Conservation (phyloP, 1,140 invertebrate species). For the Pinna nobilis region DNA sequence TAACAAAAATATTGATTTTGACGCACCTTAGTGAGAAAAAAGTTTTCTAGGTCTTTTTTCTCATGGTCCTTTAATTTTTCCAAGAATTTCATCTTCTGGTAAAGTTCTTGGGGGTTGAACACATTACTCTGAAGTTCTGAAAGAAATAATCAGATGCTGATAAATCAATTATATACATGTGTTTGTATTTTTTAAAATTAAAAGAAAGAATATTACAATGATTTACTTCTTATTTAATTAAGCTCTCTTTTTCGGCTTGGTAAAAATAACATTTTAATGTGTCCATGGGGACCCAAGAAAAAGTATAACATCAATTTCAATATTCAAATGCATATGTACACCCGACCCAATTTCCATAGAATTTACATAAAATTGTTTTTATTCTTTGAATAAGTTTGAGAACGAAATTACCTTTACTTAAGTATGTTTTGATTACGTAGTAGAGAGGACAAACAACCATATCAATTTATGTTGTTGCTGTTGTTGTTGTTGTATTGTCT, state of each 20-base stretch:
- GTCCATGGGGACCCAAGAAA: neutral
- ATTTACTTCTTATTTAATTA: neutral
- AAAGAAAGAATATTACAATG: neutral
- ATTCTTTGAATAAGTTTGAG: no score
- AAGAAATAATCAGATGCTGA: neutral
- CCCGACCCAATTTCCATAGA: no score
- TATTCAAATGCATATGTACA: no score
- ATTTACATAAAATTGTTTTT: no score
- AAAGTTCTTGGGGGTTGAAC: constrained; percentile 41
- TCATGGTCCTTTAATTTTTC: constrained; percentile 39
- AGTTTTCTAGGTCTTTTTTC: constrained; percentile 41
- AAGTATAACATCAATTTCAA: no score
- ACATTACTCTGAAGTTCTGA: constrained; percentile 15
- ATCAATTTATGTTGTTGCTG: no score
- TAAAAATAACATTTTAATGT: neutral
- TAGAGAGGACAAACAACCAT: no score
- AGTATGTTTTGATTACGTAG: no score
- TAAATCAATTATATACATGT: no score
- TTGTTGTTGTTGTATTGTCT: no score
- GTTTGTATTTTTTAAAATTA: neutral
- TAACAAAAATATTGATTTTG: neutral
- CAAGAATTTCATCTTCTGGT: constrained; percentile 43
- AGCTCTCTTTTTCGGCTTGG: neutral
- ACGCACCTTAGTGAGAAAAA: constrained; percentile 45
- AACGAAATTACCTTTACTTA: no score